Percentiles rank a stretch among this genome's conserved stretches.
phyloP scores from a whole-genome alignment of 2,797 vertebrate species.

The Catharus ustulatus region DNA sequence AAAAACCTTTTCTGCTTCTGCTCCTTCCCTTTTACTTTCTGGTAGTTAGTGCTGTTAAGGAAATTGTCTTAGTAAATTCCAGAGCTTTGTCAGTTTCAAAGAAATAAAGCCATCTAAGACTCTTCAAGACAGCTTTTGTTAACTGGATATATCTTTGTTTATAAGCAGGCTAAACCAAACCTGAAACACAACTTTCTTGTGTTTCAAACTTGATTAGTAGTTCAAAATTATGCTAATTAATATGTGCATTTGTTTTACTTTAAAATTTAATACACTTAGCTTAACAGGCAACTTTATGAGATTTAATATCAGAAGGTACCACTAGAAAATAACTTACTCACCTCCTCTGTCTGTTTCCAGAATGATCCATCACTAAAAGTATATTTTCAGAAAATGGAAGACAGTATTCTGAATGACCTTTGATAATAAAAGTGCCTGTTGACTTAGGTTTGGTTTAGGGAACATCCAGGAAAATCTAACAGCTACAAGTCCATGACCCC shows the following conservation, averaged over 20 bases:
- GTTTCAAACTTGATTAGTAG: neutral
- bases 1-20: constrained; percentile 13
- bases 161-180: neutral
- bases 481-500: neutral
- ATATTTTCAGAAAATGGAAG: neutral
- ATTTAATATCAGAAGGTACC: neutral
- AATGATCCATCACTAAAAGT: neutral
- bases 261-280: neutral
- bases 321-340: neutral
- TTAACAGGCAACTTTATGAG: neutral
- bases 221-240: neutral
- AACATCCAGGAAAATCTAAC: neutral
- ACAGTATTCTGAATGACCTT: neutral
- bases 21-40: neutral
- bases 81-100: neutral
- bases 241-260: neutral
- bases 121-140: neutral
- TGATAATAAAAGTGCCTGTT: neutral
- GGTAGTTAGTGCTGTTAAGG: constrained; percentile 29
- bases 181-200: neutral
- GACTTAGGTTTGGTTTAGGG: neutral
- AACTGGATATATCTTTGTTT: neutral
- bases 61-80: neutral
- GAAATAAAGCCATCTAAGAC: neutral
- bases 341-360: neutral